Conservation (phyloP, 2,113 vertebrate species). For the Mus musculus region GRCm39 chr5:81807501-81808000, state of each 20-base stretch:
- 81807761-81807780: neutral
- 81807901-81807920: neutral
- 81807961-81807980: constrained; percentile 2
- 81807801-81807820: neutral
- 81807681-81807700: neutral
- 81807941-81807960: neutral
- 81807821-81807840: constrained; percentile 2
- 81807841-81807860: neutral
- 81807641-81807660: neutral
- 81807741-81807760: neutral
- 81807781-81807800: constrained; percentile 29
- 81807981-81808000: neutral
- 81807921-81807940: neutral
- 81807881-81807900: neutral
- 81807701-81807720: neutral
- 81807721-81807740: constrained; percentile 18
- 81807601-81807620: constrained; percentile 15
- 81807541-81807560: neutral
- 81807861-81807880: neutral
- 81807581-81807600: neutral
- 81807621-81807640: constrained; percentile 35
- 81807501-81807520: neutral
- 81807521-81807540: neutral
- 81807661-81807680: neutral
- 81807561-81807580: neutral